Percentiles rank a stretch among this genome's conserved stretches.
These are phyloP conservation scores for Tillus elongatus DNA, from an alignment of 2,888 invertebrate species.

Conservation along the genomic window DNA sequence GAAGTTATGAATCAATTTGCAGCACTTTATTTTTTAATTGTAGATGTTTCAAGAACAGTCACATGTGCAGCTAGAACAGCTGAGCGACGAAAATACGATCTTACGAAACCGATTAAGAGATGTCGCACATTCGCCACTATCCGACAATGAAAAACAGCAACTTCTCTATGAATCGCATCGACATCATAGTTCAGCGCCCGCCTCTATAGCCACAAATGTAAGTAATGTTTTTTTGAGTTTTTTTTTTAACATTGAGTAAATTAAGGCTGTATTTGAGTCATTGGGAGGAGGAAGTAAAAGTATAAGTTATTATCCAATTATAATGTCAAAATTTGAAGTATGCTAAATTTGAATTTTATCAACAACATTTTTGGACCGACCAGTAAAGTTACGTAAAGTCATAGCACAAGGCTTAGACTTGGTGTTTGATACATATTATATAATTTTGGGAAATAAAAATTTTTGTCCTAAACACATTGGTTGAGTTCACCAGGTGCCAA, in stretches of 20 bases:
- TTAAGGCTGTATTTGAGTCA: too few species aligned
- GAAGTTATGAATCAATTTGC: not conserved
- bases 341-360: too few species aligned
- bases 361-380: too few species aligned
- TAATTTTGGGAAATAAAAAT: too few species aligned
- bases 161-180: slow-evolving; percentile 63
- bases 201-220: slow-evolving; percentile 56
- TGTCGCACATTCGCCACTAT: slow-evolving; percentile 71
- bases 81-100: slow-evolving; percentile 68
- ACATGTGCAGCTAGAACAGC: slow-evolving; percentile 53
- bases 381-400: too few species aligned
- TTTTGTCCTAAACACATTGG: too few species aligned
- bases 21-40: slow-evolving; percentile 13
- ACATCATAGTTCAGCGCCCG: slow-evolving; percentile 67
- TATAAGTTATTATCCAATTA: too few species aligned
- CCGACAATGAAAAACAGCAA: slow-evolving; percentile 76
- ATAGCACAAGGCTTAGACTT: too few species aligned
- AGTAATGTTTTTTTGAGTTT: slow-evolving; percentile 19
- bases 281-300: too few species aligned
- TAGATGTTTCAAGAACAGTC: slow-evolving; percentile 52
- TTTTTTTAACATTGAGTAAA: not conserved
- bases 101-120: slow-evolving; percentile 66
- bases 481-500: too few species aligned
- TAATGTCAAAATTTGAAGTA: too few species aligned
- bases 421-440: too few species aligned